Conservation (phyloP, 2,113 vertebrate genomes). For the Hypomesus transpacificus region DNA sequence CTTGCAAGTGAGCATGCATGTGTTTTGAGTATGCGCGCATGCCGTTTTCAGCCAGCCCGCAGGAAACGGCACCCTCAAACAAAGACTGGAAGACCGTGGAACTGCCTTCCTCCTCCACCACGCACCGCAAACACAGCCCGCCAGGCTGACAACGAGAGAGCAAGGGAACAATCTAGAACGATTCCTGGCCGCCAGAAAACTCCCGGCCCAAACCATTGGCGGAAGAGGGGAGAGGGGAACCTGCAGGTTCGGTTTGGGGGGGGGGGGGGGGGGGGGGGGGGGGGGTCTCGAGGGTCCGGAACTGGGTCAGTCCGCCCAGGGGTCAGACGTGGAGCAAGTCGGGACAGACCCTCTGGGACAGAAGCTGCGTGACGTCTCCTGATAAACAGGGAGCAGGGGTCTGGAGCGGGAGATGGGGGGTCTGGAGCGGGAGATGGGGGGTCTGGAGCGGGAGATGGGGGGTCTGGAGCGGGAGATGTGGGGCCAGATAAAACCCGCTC, state of each 20-base stretch:
- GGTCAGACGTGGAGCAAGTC: not conserved
- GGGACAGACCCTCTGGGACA: constrained; percentile 11
- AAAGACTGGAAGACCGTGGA: constrained; percentile 43
- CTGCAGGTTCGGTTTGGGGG: not conserved
- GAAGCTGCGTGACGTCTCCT: constrained; percentile 9
- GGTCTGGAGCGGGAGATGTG: constrained; percentile 25
- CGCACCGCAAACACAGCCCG: constrained; percentile 16
- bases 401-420: constrained; percentile 24
- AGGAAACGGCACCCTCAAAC: constrained; percentile 37
- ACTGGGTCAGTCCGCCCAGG: constrained; percentile 7
- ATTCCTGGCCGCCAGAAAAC: constrained; percentile 40
- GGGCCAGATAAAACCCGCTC: constrained; percentile 18
- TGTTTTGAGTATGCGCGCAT: not conserved
- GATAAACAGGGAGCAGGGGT: constrained; percentile 21
- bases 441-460: constrained; percentile 26
- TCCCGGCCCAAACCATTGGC: constrained; percentile 25
- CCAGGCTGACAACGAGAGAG: constrained; percentile 50
- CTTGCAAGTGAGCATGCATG: not conserved
- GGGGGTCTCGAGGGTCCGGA: not conserved
- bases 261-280: too few relatives aligned
- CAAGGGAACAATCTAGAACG: constrained; percentile 54
- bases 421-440: constrained; percentile 26
- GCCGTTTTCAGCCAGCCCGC: not conserved
- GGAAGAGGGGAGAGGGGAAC: constrained; percentile 7
- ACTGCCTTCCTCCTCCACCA: constrained; percentile 37